These are phyloP conservation scores for Dasypolia templi DNA, from an alignment of 2,888 invertebrate genomes.

Conservation along the genomic window DNA sequence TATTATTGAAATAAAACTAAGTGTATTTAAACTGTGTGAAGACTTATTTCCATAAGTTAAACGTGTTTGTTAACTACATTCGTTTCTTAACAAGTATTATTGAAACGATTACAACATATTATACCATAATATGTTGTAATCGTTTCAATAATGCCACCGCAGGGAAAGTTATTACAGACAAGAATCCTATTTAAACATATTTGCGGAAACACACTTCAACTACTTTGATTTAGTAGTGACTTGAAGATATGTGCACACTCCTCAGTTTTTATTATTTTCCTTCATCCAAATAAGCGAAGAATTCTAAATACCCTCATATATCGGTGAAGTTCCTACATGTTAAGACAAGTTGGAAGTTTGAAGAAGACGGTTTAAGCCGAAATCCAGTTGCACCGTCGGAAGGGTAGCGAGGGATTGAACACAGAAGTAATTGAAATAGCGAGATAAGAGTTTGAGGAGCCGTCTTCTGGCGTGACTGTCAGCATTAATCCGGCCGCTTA, in stretches of 20 bases:
- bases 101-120: too few species aligned
- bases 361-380: slow-evolving; percentile 59
- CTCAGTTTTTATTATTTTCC: slow-evolving; percentile 63
- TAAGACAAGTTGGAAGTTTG: slow-evolving; percentile 57
- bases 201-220: slow-evolving; percentile 54
- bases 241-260: slow-evolving; percentile 50
- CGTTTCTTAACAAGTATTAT: slow-evolving; percentile 36
- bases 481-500: slow-evolving; percentile 66
- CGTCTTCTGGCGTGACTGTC: slow-evolving; percentile 67
- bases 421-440: slow-evolving; percentile 69
- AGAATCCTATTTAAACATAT: slow-evolving; percentile 65
- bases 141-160: slow-evolving; percentile 34
- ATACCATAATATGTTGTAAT: slow-evolving; percentile 58
- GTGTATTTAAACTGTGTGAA: slow-evolving; percentile 16
- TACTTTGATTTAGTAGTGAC: too few species aligned
- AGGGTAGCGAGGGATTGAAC: slow-evolving; percentile 55
- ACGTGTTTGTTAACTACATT: slow-evolving; percentile 26
- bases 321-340: slow-evolving; percentile 36
- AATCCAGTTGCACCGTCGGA: slow-evolving; percentile 53
- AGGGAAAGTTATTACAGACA: slow-evolving; percentile 59
- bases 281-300: slow-evolving; percentile 56
- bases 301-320: slow-evolving; percentile 62
- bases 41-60: slow-evolving; percentile 23
- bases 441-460: slow-evolving; percentile 66
- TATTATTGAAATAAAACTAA: slow-evolving; percentile 40